Evolutionary conservation across 1,140 invertebrate genomes (phyloP), one percentile per base, ranked within the genome.

Genomic region (Stratiolaelaps scimitus): DNA sequence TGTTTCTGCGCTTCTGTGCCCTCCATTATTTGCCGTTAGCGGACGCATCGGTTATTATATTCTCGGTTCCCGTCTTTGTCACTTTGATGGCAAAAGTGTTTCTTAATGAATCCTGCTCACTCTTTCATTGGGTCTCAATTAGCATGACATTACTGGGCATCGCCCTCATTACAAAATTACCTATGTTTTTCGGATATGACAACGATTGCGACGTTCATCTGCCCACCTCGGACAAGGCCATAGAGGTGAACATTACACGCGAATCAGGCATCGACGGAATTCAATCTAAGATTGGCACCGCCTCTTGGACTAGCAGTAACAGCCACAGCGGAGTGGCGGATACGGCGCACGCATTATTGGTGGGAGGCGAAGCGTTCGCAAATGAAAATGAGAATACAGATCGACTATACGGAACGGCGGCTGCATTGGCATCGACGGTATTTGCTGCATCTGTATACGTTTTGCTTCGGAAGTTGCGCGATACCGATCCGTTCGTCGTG

Each of bases 61-160:
- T 92, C 76, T 90, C 88, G 47, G 86, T 87, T 15, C 87, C 87
- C 15, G 88, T 92, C 13, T 91, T 92, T 78, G 89, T 92, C n/a
- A 85, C 87, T 34, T 84, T 92, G 70, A 91, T 92, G 75, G 89
- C 89, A 4, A 80, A 83, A 67, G 82, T 91, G 69, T 91, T 91
- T 76, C 78, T 93, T 1, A 90, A 91, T 74, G 89, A 92, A 72
- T 85, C 86, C 1, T 92, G 88, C 75, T 87, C 86, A 17, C 75
- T 88, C 19, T 90, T 90, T 74, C 88, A 89, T 71, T 82, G 85
- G 13, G 75, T 89, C 46, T 88, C 86, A 7, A 85, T 92, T 44
- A 79, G 85, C 70, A 73, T 91, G 53, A 91, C 89, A 5, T 74
- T 92, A 23, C 78, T 89, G 64, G 90, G 90, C 20, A 87, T 92